Evolutionary conservation across 2,113 vertebrate species (phyloP), one percentile per base, ranked within the genome.

Genomic region (Perca flavescens): DNA sequence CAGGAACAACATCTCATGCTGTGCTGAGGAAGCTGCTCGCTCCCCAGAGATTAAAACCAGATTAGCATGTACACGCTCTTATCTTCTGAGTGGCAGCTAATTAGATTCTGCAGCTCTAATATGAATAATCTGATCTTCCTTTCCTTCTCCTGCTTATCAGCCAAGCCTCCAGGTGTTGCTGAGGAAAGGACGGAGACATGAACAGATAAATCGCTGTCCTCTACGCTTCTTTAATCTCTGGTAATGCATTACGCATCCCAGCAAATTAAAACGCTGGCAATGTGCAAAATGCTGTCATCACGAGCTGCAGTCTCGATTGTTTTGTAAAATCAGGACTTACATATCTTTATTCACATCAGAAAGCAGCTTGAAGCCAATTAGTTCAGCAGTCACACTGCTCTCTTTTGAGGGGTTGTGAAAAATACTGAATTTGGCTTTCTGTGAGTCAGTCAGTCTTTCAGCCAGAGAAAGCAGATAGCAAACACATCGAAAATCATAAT

Each of bases 71-170:
- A 65, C 28, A 5, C 3, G 34, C 36, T 75, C 54, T 81, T 83
- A 75, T 86, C 85, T 86, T 57, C 53, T 17, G 68, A 78, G 62
- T n/a, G 34, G 46, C 3, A 62, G 52, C 73, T 91, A 92, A 93
- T 92, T 91, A 72, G 70, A 88, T 85, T 88, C 46, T 79, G 60
- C 64, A 72, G 73, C 61, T 72, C 60, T 83, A 46, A 80, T 87
- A 43, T 85, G 72, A 81, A 80, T 90, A 87, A 94, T 92, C 89
- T 70, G 76, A 92, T 89, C 28, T 66, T 31, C 79, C 9, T 40
- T n/a, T 76, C 36, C 53, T 46, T 64, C 68, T 82, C 43, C 50
- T 68, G 22, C 82, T 88, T 79, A 66, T 86, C 75, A 77, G 73
- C 64, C 3, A 2, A 34, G 80, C 74, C 77, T 81, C 31, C 83